A percentile compares a stretch with the other conserved stretches of the same genome.
phyloP scores from a whole-genome alignment of 2,113 vertebrate genomes.

The Parus major region DNA sequence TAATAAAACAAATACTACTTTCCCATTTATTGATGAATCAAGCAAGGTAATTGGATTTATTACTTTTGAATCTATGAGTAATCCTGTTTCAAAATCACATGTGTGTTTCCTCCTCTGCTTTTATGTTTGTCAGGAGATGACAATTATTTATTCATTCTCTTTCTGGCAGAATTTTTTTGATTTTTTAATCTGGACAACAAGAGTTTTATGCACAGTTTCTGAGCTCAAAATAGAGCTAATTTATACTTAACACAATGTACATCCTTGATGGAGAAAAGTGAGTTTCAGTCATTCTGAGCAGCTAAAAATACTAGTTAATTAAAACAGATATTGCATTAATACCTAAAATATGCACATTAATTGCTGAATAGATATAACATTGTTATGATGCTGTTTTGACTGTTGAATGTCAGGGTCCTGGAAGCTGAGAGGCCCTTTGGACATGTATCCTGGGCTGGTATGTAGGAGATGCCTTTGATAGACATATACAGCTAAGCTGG shows the following conservation, averaged over 20 bases:
- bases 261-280: neutral
- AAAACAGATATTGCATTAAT: neutral
- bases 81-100: slow-evolving; percentile 52
- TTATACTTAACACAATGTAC: neutral
- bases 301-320: slow-evolving; percentile 5
- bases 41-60: slow-evolving; percentile 65
- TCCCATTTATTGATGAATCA: slow-evolving; percentile 61
- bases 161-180: neutral
- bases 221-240: neutral
- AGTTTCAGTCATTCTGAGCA: neutral
- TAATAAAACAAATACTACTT: slow-evolving; percentile 53
- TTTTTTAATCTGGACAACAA: neutral
- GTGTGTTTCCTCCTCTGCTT: slow-evolving; percentile 50
- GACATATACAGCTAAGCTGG: neutral
- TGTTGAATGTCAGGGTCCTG: neutral
- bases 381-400: neutral
- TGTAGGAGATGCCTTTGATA: neutral
- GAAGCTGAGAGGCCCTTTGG: neutral
- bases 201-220: neutral
- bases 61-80: slow-evolving; percentile 58
- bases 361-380: neutral
- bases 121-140: slow-evolving; percentile 45
- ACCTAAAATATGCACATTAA: neutral
- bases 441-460: neutral
- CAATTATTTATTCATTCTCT: slow-evolving; percentile 32